Conservation (phyloP, 1,140 invertebrate genomes). For the Orussus abietinus region DNA sequence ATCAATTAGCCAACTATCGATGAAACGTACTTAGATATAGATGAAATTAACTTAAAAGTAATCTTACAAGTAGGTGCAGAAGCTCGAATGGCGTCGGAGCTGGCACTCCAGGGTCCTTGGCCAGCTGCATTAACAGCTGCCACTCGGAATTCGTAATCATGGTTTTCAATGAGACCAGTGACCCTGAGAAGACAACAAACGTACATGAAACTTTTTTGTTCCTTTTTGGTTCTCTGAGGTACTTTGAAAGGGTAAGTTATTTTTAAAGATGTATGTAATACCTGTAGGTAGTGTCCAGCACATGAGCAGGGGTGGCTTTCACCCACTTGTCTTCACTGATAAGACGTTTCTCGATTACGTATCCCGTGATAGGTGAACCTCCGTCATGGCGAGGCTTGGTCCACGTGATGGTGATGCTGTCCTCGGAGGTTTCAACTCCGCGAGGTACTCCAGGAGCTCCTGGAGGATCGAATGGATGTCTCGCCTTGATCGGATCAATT, state of each 20-base stretch:
- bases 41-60: constrained; percentile 10
- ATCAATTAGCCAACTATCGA: constrained; percentile 11
- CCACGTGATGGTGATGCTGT: constrained; percentile 93
- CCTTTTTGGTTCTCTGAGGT: not conserved
- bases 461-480: constrained; percentile 94
- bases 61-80: constrained; percentile 73
- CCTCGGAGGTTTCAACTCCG: constrained; percentile 83
- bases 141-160: constrained; percentile 96
- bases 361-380: constrained; percentile 85
- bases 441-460: constrained; percentile 84
- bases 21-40: constrained; percentile 6
- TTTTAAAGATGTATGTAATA: too few relatives aligned
- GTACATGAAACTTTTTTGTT: not conserved
- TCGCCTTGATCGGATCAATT: constrained; percentile 83
- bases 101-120: constrained; percentile 85
- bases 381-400: constrained; percentile 90
- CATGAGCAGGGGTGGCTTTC: constrained; percentile 77
- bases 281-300: constrained; percentile 77
- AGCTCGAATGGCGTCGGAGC: constrained; percentile 87
- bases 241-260: constrained; percentile 5
- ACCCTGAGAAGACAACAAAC: constrained; percentile 56
- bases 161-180: constrained; percentile 86
- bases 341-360: constrained; percentile 88
- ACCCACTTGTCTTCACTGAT: constrained; percentile 89
- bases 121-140: constrained; percentile 94